phyloP scores from a whole-genome alignment of 1,140 invertebrate genomes.

The Bombus haemorrhoidalis region DNA sequence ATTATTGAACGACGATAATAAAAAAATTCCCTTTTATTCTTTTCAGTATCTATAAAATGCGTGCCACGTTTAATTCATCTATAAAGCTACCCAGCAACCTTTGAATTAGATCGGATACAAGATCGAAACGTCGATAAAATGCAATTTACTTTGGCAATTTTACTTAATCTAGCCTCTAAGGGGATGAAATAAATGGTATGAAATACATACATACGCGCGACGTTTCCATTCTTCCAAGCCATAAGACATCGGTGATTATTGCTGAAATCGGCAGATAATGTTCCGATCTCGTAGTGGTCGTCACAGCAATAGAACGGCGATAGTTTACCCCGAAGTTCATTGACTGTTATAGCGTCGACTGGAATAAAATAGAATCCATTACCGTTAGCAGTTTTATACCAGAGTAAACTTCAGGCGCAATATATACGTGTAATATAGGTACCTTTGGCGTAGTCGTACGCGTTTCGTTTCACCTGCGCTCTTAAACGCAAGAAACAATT shows the following conservation, averaged over 20 bases:
- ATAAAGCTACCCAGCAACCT: too few species aligned
- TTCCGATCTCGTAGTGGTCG: background rate
- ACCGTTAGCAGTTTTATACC: background rate
- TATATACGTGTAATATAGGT: background rate
- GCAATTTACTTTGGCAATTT: background rate
- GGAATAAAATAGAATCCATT: slow-evolving; percentile 2
- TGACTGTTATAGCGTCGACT: background rate
- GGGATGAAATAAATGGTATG: too few species aligned
- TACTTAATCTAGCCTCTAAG: background rate
- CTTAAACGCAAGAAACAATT: slow-evolving; percentile 32
- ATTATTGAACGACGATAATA: background rate
- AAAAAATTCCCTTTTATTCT: background rate
- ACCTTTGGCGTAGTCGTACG: background rate
- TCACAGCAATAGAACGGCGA: background rate
- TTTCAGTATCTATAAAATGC: background rate
- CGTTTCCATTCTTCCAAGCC: background rate
- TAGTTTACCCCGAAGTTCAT: background rate
- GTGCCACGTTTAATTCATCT: background rate
- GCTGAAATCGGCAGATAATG: background rate
- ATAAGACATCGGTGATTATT: background rate
- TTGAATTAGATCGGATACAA: background rate
- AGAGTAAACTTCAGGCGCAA: background rate
- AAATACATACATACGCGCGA: too few species aligned
- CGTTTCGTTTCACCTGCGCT: slow-evolving; percentile 24
- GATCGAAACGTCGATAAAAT: background rate